Base-by-base conservation (phyloP, 2,888 invertebrate genomes). In the Perizoma flavofasciatum region DNA sequence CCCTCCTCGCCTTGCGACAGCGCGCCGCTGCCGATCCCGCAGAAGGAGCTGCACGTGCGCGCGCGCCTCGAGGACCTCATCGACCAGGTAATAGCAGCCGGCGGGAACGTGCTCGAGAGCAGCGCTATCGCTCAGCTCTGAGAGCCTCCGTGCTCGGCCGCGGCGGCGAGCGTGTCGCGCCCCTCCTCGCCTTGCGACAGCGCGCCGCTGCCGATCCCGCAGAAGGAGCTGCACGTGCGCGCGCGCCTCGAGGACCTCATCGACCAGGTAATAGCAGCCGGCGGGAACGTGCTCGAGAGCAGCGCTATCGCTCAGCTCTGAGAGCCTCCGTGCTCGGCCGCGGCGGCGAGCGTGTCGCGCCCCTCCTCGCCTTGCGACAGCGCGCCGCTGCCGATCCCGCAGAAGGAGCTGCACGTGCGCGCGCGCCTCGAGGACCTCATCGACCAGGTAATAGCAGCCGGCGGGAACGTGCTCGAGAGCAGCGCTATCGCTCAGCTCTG, bases 1-100 rank as follows among this genome's bases (percentile, higher is more conserved):
- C 98, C 98, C 0, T 96, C 97, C 41, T 97, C 97, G 55, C 98
- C 98, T 0, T 94, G 97, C 54, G 98, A 98, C 83, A 94, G 95
- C 0, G 95, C 97, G 9, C 96, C 97, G 49, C 95, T 97, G 63
- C 96, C 97, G 10, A 95, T 97, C 66, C 97, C 98, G 7, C 95
- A 96, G 59, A 93, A 95, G 60, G 98, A 98, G 85, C 93, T 97
- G 6, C 94, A 95, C 83, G 97, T 97, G 57, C 93, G 98, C 68
- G 96, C 96, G 0, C 93, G 97, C 53, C 93, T 98, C 0, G 97
- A 98, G 86, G 98, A 98, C 90, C 94, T 97, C 75, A 97, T 98
- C 76, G 97, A 98, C 87, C 97, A 98, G 95, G 97, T 97, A 94
- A 69, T 86, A n/a, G 58, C 48, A 0, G 76, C 71, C 0, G 77